phyloP scores from a whole-genome alignment of 2,888 invertebrate genomes.

The Lasioglossum pauxillum region DNA sequence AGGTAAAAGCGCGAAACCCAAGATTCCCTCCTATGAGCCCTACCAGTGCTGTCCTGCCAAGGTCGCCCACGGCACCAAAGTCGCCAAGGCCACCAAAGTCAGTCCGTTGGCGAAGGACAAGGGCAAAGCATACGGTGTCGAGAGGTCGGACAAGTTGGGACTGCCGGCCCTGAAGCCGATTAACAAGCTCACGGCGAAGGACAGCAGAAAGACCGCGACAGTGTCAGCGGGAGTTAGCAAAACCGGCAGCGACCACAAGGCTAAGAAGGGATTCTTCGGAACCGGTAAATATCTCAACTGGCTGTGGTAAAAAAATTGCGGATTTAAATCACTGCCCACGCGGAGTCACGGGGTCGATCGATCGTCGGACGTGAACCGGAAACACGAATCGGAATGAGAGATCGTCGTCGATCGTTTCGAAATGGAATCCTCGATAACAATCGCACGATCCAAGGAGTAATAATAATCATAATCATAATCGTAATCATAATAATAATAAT shows the following conservation, averaged over 20 bases:
- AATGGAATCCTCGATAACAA: background rate
- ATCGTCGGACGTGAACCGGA: background rate
- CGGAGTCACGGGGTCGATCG: background rate
- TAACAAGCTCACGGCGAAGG: conserved; percentile 85
- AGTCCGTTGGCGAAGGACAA: conserved; percentile 80
- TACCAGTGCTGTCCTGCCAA: conserved; percentile 97
- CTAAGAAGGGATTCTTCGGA: conserved; percentile 93
- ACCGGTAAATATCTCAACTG: conserved; percentile 89
- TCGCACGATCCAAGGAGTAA: background rate
- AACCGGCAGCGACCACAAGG: conserved; percentile 84
- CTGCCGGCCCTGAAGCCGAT: conserved; percentile 79
- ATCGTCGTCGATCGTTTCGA: no score
- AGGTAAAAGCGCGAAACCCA: conserved; percentile 91
- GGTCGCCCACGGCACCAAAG: conserved; percentile 91
- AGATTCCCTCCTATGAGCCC: conserved; percentile 92
- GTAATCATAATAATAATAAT: background rate
- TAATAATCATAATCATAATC: background rate
- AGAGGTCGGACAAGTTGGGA: conserved; percentile 68
- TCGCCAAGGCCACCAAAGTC: conserved; percentile 93
- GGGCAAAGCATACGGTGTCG: conserved; percentile 62
- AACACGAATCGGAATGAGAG: conserved; percentile 2
- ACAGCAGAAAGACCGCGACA: conserved; percentile 82
- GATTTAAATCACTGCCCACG: conserved; percentile 70
- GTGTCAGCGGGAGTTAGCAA: conserved; percentile 74
- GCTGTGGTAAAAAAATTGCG: conserved; percentile 87